Evolutionary conservation across 2,888 invertebrate species (phyloP).

Genomic region (Patella ulyssiponensis): DNA sequence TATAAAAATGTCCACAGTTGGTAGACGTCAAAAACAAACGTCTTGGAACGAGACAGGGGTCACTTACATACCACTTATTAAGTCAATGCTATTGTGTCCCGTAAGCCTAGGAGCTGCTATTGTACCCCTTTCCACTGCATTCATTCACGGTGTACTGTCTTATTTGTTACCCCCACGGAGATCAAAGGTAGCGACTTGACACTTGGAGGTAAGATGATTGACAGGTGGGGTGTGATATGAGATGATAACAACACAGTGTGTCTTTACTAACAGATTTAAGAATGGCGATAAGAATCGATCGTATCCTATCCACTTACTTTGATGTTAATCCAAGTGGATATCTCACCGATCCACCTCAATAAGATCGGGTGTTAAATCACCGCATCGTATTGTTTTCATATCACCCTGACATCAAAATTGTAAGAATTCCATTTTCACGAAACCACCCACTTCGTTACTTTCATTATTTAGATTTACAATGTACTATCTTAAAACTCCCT

Average conservation of each 20-base stretch:
- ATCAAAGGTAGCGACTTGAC: conserved; percentile 5
- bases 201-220: not conserved
- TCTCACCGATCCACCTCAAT: too few relatives aligned
- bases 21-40: not conserved
- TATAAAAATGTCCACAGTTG: not conserved
- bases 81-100: too few relatives aligned
- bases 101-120: too few relatives aligned
- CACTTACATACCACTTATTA: not conserved
- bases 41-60: not conserved
- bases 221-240: not conserved
- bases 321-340: not conserved
- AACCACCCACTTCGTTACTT: too few relatives aligned
- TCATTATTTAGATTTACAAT: too few relatives aligned
- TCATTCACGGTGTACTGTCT: too few relatives aligned
- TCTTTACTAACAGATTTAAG: not conserved
- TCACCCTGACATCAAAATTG: too few relatives aligned
- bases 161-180: not conserved
- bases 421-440: too few relatives aligned
- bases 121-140: too few relatives aligned
- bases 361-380: too few relatives aligned
- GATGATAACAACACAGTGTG: not conserved
- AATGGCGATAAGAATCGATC: conserved; percentile 1
- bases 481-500: too few relatives aligned
- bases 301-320: not conserved
- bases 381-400: too few relatives aligned